Evolutionary conservation across 2,888 invertebrate species (phyloP).

Genomic region (Spisula solida): DNA sequence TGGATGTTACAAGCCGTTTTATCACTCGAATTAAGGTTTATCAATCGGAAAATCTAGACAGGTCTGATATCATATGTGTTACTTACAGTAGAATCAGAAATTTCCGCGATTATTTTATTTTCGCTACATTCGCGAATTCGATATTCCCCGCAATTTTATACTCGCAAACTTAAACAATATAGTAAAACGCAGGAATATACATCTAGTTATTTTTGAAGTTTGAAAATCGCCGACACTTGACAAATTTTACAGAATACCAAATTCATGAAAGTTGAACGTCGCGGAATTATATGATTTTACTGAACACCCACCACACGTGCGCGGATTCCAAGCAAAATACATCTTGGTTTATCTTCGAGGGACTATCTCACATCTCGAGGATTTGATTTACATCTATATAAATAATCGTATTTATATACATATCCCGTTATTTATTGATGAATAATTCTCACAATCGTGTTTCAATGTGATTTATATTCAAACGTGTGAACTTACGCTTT

Average conservation of each 20-base stretch:
- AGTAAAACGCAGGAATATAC: too few species aligned
- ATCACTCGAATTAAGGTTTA: background rate
- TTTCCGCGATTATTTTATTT: too few species aligned
- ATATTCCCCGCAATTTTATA: too few species aligned
- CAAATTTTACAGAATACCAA: too few species aligned
- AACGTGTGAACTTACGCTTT: too few species aligned
- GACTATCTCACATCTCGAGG: background rate
- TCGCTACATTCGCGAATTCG: background rate
- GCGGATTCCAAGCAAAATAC: background rate
- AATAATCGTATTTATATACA: background rate
- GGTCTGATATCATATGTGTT: background rate
- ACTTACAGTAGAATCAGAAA: background rate
- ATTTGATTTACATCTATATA: background rate
- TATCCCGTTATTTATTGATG: background rate
- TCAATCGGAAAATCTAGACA: background rate
- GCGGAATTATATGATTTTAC: too few species aligned
- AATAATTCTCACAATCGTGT: background rate
- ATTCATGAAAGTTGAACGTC: too few species aligned
- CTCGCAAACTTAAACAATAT: too few species aligned
- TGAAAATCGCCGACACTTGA: too few species aligned
- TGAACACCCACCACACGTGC: background rate
- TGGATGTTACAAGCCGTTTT: constrained; percentile 3
- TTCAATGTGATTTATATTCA: too few species aligned
- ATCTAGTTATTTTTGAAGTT: too few species aligned
- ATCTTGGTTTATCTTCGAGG: background rate